Evolutionary conservation across 2,113 vertebrate species (phyloP).

Genomic region (Rallus limicola): DNA sequence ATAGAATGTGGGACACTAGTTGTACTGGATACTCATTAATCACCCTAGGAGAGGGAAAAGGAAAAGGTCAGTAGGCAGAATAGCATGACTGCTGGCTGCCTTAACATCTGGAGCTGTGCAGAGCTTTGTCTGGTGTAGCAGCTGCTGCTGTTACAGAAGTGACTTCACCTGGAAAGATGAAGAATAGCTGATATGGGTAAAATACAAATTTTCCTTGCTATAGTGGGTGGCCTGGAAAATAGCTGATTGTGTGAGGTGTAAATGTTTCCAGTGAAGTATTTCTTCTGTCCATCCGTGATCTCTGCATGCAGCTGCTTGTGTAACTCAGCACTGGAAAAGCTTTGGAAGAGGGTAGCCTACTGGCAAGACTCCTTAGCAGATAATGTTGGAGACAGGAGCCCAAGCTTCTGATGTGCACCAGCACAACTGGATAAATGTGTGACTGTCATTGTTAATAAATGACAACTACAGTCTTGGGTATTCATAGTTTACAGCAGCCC

Average conservation of each 20-base stretch:
- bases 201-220: not conserved
- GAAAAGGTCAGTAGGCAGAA: not conserved
- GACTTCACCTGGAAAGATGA: not conserved
- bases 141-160: not conserved
- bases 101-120: not conserved
- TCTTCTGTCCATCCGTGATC: not conserved
- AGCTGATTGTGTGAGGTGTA: not conserved
- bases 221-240: not conserved
- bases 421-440: not conserved
- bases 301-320: not conserved
- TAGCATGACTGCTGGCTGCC: not conserved
- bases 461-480: conserved; percentile 59
- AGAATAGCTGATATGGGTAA: not conserved
- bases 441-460: conserved; percentile 67
- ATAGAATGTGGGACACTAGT: not conserved
- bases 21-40: not conserved
- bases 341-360: not conserved
- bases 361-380: not conserved
- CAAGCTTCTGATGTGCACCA: not conserved
- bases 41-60: not conserved
- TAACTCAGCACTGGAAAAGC: not conserved
- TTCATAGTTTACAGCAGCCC: conserved; percentile 78
- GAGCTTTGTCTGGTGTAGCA: not conserved
- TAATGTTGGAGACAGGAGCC: not conserved
- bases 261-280: not conserved